Percentiles rank a stretch among this genome's conserved stretches.
Evolutionary conservation across 2,888 invertebrate species (phyloP).

Genomic region (Metalampra italica): DNA sequence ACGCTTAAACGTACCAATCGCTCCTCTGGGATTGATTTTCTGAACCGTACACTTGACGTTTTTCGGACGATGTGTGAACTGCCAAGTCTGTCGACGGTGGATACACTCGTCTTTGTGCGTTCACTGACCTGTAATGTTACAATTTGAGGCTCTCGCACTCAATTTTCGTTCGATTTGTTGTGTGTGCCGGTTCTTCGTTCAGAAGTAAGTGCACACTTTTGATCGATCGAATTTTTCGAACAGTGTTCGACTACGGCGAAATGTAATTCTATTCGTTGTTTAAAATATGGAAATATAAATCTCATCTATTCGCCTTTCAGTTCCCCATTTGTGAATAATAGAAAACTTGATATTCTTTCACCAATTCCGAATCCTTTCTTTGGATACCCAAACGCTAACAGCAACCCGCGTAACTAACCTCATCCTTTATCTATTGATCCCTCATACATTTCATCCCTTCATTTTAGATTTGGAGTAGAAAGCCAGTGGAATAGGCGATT

Average conservation of each 20-base stretch:
- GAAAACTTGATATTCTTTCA: slow-evolving; percentile 5
- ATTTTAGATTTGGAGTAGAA: slow-evolving; percentile 58
- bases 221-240: no score
- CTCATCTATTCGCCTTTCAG: neutral
- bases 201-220: neutral
- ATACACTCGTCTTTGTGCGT: slow-evolving; percentile 25
- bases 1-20: slow-evolving; percentile 58
- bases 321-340: neutral
- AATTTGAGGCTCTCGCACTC: slow-evolving; percentile 17
- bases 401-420: slow-evolving; percentile 27
- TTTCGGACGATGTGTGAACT: slow-evolving; percentile 51
- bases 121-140: slow-evolving; percentile 28
- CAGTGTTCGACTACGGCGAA: no score
- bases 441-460: slow-evolving; percentile 59
- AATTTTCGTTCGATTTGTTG: slow-evolving; percentile 5
- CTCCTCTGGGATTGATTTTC: slow-evolving; percentile 61
- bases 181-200: slow-evolving; percentile 1
- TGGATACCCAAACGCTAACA: slow-evolving; percentile 17
- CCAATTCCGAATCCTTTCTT: slow-evolving; percentile 4
- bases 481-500: slow-evolving; percentile 66
- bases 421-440: slow-evolving; percentile 47
- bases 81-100: slow-evolving; percentile 20
- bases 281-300: no score
- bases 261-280: no score
- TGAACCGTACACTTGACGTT: slow-evolving; percentile 56